phyloP scores from a whole-genome alignment of 2,797 vertebrate genomes.

The Leucoraja ocellata region DNA sequence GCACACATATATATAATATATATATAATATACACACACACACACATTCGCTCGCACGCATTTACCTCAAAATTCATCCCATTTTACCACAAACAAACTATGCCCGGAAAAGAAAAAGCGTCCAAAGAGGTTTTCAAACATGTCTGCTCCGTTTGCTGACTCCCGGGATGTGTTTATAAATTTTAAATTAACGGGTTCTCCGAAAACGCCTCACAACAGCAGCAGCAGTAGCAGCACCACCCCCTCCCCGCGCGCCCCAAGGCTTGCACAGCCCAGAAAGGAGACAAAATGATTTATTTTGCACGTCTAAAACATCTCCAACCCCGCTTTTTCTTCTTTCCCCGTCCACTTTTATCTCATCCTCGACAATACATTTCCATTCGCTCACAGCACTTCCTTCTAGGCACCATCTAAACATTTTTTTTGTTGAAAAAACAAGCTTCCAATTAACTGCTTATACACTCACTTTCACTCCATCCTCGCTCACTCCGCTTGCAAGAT shows the following conservation, averaged over 20 bases:
- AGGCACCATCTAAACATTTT: background rate
- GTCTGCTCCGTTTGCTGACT: conserved; percentile 1
- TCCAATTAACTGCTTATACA: conserved; percentile 7
- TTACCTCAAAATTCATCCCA: background rate
- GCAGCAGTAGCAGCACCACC: background rate
- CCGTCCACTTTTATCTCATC: background rate
- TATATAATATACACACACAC: too few relatives aligned
- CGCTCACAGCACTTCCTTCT: background rate
- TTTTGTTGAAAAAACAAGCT: background rate
- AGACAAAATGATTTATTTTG: conserved; percentile 27
- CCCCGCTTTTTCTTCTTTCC: background rate
- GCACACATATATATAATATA: background rate
- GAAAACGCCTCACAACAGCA: background rate
- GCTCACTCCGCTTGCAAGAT: background rate
- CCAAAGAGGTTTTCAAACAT: conserved; percentile 14
- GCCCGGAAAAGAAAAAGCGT: background rate
- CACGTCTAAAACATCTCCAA: background rate
- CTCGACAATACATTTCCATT: background rate
- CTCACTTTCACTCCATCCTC: conserved; percentile 31
- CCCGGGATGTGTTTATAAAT: background rate
- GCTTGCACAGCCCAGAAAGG: background rate
- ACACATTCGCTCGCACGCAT: too few relatives aligned
- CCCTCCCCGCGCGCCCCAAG: background rate
- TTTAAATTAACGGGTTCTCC: conserved; percentile 16
- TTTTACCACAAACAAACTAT: background rate